A percentile compares a stretch with the other conserved stretches of the same genome.
Conservation (phyloP, 2,797 vertebrate species). For the Ctenosaura bakeri region DNA sequence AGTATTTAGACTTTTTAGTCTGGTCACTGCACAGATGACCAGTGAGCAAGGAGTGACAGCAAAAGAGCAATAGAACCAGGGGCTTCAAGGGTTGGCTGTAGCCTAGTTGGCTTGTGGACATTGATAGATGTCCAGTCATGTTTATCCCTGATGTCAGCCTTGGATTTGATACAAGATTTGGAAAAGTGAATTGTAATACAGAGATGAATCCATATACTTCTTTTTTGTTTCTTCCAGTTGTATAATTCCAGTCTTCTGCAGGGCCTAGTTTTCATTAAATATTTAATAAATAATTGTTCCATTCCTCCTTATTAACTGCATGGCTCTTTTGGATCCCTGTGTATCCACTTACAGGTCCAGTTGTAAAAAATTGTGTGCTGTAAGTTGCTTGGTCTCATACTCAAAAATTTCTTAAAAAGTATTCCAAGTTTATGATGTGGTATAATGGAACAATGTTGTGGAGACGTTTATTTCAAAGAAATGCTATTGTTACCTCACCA, state of each 20-base stretch:
- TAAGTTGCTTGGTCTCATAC: background rate
- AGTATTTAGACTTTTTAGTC: background rate
- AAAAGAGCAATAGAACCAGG: background rate
- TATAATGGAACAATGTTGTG: background rate
- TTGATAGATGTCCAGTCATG: background rate
- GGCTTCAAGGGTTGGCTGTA: background rate
- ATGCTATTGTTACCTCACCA: background rate
- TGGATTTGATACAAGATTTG: conserved; percentile 37
- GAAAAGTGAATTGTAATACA: conserved; percentile 31
- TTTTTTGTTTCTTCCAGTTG: background rate
- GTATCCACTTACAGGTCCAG: background rate
- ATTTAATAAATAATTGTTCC: background rate
- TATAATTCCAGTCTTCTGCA: background rate
- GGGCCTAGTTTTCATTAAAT: background rate
- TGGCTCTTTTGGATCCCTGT: background rate
- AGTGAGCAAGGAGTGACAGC: background rate
- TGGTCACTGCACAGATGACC: background rate
- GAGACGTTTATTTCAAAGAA: background rate
- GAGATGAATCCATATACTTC: conserved; percentile 1
- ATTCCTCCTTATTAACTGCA: background rate
- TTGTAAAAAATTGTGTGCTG: background rate
- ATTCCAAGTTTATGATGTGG: background rate
- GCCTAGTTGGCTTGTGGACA: background rate
- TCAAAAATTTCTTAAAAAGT: background rate
- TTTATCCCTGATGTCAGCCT: background rate